Base-by-base conservation (phyloP, 2,113 vertebrate species). In the Solea solea region DNA sequence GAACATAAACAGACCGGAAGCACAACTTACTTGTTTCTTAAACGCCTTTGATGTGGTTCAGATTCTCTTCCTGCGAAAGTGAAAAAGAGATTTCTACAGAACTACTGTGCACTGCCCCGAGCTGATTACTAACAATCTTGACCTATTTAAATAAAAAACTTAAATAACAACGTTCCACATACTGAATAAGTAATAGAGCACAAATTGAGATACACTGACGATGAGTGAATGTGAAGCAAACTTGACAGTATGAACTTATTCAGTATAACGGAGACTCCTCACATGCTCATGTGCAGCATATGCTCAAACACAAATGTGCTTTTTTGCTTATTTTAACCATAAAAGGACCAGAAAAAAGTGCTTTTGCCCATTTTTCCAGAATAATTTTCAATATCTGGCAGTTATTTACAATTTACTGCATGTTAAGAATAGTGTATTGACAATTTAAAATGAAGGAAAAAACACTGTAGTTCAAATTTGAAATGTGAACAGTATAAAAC, bases 161-260 rank as follows among this genome's bases (percentile, higher is more conserved):
- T 11, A 57, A 52, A 56, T 57, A 45, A 34, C 21, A 21, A 21
- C 45, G 9, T 57, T 21, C n/a, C 14, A 34, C 16, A 71, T 21
- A 46, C 14, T 11, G 42, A 63, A 3, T 10, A 69, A 68, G 46
- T 28, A 62, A 62, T 39, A 16, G 41, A 68, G 76, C 78, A 86
- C 64, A 89, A 71, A 82, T 2, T 3, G 40, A 3, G 68, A 57
- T 41, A 69, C 78, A 76, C 81, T 21, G 21, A 21, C 21, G 21
- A 21, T 21, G 21, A 21, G 21, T 21, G 21, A 21, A 21, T 21
- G 21, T 21, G 21, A 21, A 21, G 21, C 21, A 21, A 21, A 21
- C 21, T 21, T 21, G 21, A 21, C 21, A 59, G n/a, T 45, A 12
- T 72, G 39, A 64, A 56, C 56, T 40, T 54, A 12, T 60, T 21